Evolutionary conservation across 2,113 vertebrate genomes (phyloP).

Genomic region (Raja brachyura): DNA sequence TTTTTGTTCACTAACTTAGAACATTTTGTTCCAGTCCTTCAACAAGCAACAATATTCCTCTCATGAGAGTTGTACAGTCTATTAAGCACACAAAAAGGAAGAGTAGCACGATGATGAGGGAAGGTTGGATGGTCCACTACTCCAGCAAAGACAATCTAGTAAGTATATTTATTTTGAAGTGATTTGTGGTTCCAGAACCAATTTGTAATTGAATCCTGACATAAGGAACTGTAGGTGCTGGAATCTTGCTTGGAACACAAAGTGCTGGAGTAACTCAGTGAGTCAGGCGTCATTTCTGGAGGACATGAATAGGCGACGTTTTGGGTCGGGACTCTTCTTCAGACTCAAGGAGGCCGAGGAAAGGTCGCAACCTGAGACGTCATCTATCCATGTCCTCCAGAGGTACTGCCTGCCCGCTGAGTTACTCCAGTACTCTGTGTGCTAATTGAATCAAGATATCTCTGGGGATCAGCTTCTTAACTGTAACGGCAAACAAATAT

Average conservation of each 20-base stretch:
- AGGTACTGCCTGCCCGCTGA: no score
- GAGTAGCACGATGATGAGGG: slow-evolving; percentile 95
- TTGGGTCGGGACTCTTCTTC: no score
- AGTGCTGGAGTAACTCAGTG: no score
- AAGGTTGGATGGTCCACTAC: slow-evolving; percentile 99
- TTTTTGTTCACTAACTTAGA: slow-evolving; percentile 20
- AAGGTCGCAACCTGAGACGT: no score
- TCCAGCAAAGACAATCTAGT: slow-evolving; percentile 94
- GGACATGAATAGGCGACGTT: no score
- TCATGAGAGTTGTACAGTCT: slow-evolving; percentile 97
- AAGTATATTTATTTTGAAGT: slow-evolving; percentile 50
- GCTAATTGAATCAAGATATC: not conserved
- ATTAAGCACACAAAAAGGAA: slow-evolving; percentile 96
- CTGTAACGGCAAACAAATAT: not conserved
- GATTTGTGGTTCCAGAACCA: not conserved
- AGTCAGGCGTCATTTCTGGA: no score
- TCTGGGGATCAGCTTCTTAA: not conserved
- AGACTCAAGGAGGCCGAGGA: no score
- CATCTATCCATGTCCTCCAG: no score
- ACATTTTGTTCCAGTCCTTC: slow-evolving; percentile 67
- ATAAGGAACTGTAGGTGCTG: no score
- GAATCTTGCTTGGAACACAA: no score
- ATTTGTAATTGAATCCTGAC: no score
- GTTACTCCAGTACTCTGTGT: no score
- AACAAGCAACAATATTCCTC: slow-evolving; percentile 95